Base-by-base conservation (phyloP, 2,797 vertebrate species). In the Ceyx erithaca region DNA sequence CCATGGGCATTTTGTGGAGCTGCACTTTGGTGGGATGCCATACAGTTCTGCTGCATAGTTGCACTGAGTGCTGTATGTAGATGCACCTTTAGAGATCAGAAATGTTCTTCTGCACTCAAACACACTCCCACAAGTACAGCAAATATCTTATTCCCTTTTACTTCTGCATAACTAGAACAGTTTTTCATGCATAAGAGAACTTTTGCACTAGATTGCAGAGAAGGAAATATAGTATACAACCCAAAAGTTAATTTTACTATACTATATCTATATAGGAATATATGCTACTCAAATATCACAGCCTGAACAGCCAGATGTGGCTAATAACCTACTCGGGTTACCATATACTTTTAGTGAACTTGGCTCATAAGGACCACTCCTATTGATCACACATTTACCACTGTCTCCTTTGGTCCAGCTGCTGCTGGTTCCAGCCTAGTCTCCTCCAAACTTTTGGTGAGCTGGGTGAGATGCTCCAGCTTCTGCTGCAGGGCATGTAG, bases 391-490 rank as follows among this genome's bases (percentile, higher is more conserved):
- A 57, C 14, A 77, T 86, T 84, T 80, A 97, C 96, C 82, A 49
- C 15, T 2, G 18, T 31, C 19, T 62, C 48, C 4, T 10, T 52
- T 46, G 61, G 59, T 18, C 66, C 49, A 51, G 77, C 43, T 54
- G 45, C 89, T 4, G 57, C 14, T 31, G 81, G 59, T 58, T 92
- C 94, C 31, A 90, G 87, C 2, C 55, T 64, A 1, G 87, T 87
- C 79, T 97, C 96, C 52, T 90, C 92, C 52, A 96, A 73, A 58
- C 90, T 82, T 55, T 87, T 54, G 76, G 98, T 80, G 17, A 96
- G 94, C 81, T 94, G 97, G 33, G 98, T 96, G 30, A 98, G 89
- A 45, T 98, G 90, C 20, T 98, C 97, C 95, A 99, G 70, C 81
- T 92, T 93, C 35, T 94, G 91, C 64, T 98, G 97, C 64, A 98